Evolutionary conservation across 2,113 vertebrate genomes (phyloP).

Genomic region (Ondatra zibethicus): DNA sequence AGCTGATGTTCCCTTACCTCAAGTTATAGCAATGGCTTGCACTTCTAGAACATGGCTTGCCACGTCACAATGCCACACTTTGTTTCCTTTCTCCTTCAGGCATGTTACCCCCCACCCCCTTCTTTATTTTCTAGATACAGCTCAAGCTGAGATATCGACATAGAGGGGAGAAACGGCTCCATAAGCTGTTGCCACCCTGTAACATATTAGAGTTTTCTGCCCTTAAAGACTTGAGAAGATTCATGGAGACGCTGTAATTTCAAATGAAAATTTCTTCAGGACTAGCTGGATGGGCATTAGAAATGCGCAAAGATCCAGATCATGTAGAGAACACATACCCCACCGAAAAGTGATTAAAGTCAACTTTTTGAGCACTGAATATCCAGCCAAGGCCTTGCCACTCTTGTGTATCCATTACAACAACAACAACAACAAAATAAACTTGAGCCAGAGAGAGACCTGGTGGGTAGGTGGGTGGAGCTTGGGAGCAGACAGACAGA

Average conservation of each 20-base stretch:
- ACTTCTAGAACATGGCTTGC: not conserved
- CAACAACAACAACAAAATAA: not conserved
- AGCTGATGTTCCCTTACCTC: not conserved
- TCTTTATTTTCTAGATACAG: constrained; percentile 31
- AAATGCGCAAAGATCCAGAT: not conserved
- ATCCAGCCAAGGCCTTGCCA: not conserved
- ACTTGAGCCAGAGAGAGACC: not conserved
- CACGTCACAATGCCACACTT: not conserved
- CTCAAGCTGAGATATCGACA: not conserved
- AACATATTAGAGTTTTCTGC: not conserved
- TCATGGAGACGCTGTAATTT: not conserved
- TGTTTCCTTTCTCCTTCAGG: not conserved
- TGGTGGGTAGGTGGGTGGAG: not conserved
- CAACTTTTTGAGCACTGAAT: not conserved
- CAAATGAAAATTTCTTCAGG: not conserved
- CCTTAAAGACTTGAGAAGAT: not conserved
- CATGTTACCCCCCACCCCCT: no score
- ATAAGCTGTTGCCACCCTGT: not conserved
- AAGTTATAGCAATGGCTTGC: not conserved
- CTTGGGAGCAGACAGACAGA: not conserved
- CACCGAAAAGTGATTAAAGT: not conserved
- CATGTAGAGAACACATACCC: not conserved
- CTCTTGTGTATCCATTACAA: not conserved
- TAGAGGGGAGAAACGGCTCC: not conserved
- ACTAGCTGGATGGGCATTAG: not conserved